Percentiles rank a stretch among this genome's conserved stretches.
These are phyloP conservation scores for Patella pellucida DNA, from an alignment of 2,888 invertebrate species.

Conservation along the genomic window DNA sequence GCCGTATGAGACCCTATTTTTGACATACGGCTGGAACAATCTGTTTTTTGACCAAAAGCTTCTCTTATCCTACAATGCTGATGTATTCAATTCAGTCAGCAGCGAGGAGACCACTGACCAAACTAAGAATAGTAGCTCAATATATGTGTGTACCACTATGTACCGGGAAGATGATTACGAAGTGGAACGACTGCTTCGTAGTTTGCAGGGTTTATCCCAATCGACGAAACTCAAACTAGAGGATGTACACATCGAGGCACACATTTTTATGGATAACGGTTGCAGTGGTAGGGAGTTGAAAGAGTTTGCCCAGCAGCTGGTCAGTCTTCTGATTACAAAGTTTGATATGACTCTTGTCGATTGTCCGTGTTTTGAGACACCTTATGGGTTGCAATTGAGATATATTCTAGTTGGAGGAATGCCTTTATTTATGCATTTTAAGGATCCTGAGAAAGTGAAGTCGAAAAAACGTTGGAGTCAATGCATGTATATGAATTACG, in stretches of 20 bases:
- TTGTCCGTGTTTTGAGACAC: constrained; percentile 31
- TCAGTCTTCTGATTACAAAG: constrained; percentile 30
- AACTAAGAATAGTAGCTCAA: constrained; percentile 14
- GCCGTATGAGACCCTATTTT: no score
- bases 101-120: background rate
- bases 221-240: constrained; percentile 33
- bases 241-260: background rate
- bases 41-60: no score
- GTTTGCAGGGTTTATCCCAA: constrained; percentile 27
- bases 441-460: constrained; percentile 38
- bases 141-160: constrained; percentile 43
- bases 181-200: constrained; percentile 36
- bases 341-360: constrained; percentile 24
- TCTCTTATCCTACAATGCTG: no score
- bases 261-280: constrained; percentile 40
- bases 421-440: constrained; percentile 41
- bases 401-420: constrained; percentile 33
- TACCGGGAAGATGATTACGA: constrained; percentile 41
- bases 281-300: constrained; percentile 28
- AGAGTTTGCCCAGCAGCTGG: constrained; percentile 37
- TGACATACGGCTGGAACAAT: no score
- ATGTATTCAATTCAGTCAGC: no score
- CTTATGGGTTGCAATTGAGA: constrained; percentile 38
- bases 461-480: constrained; percentile 31
- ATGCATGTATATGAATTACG: constrained; percentile 35